Percentiles rank a stretch among this genome's conserved stretches.
Evolutionary conservation across 2,888 invertebrate species (phyloP).

Genomic region (Drosophila colorata): DNA sequence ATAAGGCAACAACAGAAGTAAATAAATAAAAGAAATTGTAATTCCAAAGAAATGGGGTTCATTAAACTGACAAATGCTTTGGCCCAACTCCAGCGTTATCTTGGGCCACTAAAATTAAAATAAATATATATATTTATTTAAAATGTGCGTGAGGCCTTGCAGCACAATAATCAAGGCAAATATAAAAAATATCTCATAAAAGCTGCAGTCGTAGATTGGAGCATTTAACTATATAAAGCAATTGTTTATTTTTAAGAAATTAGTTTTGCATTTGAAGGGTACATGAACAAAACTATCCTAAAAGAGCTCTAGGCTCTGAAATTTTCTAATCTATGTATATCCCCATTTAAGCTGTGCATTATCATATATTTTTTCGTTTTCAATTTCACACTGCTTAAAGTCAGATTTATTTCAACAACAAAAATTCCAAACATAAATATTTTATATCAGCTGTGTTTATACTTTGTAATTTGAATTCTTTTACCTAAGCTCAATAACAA

Average conservation of each 20-base stretch:
- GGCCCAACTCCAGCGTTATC: conserved; percentile 10
- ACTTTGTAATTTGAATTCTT: neutral
- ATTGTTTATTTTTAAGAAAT: no score
- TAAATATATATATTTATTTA: neutral
- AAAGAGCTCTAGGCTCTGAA: no score
- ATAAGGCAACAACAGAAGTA: conserved; percentile 12
- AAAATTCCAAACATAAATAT: neutral
- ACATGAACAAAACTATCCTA: no score
- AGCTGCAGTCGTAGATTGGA: no score
- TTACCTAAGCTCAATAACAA: neutral
- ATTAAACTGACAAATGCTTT: conserved; percentile 54
- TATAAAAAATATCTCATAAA: neutral
- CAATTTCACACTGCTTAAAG: neutral
- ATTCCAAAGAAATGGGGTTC: conserved; percentile 47
- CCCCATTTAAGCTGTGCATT: no score
- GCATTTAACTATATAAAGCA: no score
- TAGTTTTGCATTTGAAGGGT: no score
- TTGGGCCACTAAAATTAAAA: conserved; percentile 12
- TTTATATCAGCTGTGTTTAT: neutral
- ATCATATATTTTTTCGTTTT: no score
- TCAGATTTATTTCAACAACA: neutral
- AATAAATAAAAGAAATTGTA: conserved; percentile 47
- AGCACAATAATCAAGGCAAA: no score
- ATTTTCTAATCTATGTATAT: no score
- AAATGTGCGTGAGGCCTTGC: neutral